phyloP scores from a whole-genome alignment of 2,113 vertebrate species.

The Tragelaphus strepsiceros region DNA sequence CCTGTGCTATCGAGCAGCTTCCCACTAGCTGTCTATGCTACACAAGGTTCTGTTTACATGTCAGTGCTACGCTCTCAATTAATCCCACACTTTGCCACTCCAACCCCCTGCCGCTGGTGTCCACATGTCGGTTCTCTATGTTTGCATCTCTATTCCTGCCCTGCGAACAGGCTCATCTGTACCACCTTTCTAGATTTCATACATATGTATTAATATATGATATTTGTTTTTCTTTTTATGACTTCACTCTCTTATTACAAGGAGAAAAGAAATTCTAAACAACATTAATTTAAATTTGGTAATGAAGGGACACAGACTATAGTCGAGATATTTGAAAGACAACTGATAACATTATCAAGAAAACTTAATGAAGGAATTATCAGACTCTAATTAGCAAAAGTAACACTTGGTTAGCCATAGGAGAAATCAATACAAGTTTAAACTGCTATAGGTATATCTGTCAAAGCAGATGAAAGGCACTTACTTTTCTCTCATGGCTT shows the following conservation, averaged over 20 bases:
- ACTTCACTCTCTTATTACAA: neutral
- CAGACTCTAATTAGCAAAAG: neutral
- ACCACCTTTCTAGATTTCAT: neutral
- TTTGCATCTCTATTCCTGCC: neutral
- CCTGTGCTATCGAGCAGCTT: neutral
- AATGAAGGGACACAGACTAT: neutral
- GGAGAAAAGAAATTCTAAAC: neutral
- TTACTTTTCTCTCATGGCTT: constrained; percentile 92
- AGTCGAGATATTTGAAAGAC: neutral
- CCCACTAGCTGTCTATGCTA: neutral
- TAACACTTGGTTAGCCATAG: neutral
- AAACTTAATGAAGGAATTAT: constrained; percentile 5
- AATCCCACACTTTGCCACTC: neutral
- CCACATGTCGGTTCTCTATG: neutral
- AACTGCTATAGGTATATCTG: neutral
- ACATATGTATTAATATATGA: neutral
- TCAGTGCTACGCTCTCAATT: neutral
- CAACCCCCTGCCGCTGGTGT: neutral
- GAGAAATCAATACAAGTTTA: constrained; percentile 27
- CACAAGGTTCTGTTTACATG: neutral
- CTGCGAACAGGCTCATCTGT: neutral
- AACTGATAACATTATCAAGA: neutral
- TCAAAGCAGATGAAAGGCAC: constrained; percentile 56
- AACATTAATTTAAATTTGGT: neutral
- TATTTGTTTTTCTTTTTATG: neutral